Evolutionary conservation across 2,797 vertebrate species (phyloP).

Genomic region (Argya squamiceps): DNA sequence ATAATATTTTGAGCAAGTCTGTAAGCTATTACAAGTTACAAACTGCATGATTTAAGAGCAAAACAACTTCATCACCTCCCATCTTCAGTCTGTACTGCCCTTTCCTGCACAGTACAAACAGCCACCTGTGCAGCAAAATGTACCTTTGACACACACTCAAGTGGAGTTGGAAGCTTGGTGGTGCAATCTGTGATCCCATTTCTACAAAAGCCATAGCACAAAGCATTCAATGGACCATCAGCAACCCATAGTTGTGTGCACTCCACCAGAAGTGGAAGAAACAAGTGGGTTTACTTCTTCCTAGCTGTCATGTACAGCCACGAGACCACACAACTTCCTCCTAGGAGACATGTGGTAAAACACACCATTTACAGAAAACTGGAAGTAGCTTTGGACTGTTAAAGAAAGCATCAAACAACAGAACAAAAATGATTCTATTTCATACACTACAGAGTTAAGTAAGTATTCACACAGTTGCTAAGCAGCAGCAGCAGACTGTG

Average conservation of each 20-base stretch:
- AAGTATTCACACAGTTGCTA: slow-evolving; percentile 6
- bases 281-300: not conserved
- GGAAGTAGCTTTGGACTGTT: not conserved
- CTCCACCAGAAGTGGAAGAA: not conserved
- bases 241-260: not conserved
- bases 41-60: not conserved
- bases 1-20: not conserved
- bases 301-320: not conserved
- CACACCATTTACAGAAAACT: not conserved
- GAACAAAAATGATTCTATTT: not conserved
- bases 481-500: not conserved
- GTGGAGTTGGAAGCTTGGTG: not conserved
- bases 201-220: not conserved
- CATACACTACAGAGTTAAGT: not conserved
- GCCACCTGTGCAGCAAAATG: not conserved
- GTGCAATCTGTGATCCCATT: not conserved
- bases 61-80: not conserved
- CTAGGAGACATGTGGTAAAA: not conserved
- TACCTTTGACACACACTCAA: fast-evolving
- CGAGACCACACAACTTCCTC: not conserved
- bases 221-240: not conserved
- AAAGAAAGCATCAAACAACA: not conserved
- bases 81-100: not conserved
- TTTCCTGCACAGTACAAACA: not conserved
- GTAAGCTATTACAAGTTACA: not conserved